Evolutionary conservation across 2,113 vertebrate species (phyloP), one percentile per base, ranked within the genome.

Genomic region (Apteryx owenii): DNA sequence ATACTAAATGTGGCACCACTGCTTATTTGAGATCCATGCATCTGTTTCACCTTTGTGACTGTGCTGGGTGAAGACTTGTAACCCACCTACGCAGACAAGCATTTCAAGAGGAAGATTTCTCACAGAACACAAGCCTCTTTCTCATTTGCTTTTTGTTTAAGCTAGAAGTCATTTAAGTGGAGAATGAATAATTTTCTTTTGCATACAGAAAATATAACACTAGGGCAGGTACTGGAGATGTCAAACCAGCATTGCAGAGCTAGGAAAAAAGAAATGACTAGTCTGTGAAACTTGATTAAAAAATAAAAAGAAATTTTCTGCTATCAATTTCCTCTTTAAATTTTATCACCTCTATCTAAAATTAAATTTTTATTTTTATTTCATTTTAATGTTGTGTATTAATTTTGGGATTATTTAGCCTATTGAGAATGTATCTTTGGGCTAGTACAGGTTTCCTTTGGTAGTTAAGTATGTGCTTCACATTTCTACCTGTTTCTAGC

Each of bases 301-400:
- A 66, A 90, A 65, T 71, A 87, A 86, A 88, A 12, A 19, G 50
- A 70, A 46, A 44, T 66, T 90, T 85, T 92, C 3, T 12, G 23
- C 69, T 89, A 81, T 76, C 25, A 54, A 85, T 95, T 94, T 92
- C 61, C 64, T 84, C 60, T 85, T 94, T 89, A 97, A 89, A 68
- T 94, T 88, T 84, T 81, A 82, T 85, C 60, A 77, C 38, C 93
- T 31, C 50, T 80, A 38, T 73, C 73, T 75, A 94, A 95, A 90
- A 94, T 92, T 80, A 89, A 90, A 87, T 75, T 96, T 95, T 85
- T 88, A 93, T 53, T 95, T 95, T 94, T 60, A 88, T 95, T 93
- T 79, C 23, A 86, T 95, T 97, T 98, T 95, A 96, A 91, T 81
- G 4, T 82, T 60, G 38, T 81, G 31, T 81, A 86, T 95, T 96